Evolutionary conservation across 1,140 invertebrate genomes (phyloP).

Genomic region (Ptiloglossa arizonensis): DNA sequence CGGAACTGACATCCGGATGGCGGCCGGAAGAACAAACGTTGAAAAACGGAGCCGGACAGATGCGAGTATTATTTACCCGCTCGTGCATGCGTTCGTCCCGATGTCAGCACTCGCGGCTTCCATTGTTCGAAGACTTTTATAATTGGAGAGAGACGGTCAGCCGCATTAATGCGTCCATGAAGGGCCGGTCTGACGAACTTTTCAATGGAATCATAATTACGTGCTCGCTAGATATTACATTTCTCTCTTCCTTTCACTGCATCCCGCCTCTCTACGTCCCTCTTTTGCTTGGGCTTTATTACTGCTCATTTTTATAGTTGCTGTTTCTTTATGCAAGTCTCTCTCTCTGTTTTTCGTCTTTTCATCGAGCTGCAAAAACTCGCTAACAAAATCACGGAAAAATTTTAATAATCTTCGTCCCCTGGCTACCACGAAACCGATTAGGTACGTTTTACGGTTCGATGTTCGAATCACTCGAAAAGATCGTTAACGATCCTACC

Average conservation of each 20-base stretch:
- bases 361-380: neutral
- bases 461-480: too few relatives aligned
- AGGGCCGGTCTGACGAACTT: conserved; percentile 61
- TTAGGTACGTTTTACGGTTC: too few relatives aligned
- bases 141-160: conserved; percentile 70
- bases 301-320: conserved; percentile 49
- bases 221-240: conserved; percentile 60
- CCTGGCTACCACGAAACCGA: too few relatives aligned
- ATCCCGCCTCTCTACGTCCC: conserved; percentile 13
- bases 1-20: conserved; percentile 58
- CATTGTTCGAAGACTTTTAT: conserved; percentile 74
- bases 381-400: neutral
- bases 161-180: conserved; percentile 65
- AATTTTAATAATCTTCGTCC: too few relatives aligned
- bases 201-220: conserved; percentile 76
- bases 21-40: conserved; percentile 63
- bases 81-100: conserved; percentile 43
- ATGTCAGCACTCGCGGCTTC: conserved; percentile 59
- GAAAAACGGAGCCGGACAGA: conserved; percentile 63
- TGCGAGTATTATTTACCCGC: conserved; percentile 68
- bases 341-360: conserved; percentile 29
- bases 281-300: conserved; percentile 36
- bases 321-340: conserved; percentile 40
- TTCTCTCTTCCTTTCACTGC: conserved; percentile 30
- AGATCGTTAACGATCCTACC: too few relatives aligned